phyloP scores from a whole-genome alignment of 1,140 invertebrate species.

The Arctopsyche grandis region DNA sequence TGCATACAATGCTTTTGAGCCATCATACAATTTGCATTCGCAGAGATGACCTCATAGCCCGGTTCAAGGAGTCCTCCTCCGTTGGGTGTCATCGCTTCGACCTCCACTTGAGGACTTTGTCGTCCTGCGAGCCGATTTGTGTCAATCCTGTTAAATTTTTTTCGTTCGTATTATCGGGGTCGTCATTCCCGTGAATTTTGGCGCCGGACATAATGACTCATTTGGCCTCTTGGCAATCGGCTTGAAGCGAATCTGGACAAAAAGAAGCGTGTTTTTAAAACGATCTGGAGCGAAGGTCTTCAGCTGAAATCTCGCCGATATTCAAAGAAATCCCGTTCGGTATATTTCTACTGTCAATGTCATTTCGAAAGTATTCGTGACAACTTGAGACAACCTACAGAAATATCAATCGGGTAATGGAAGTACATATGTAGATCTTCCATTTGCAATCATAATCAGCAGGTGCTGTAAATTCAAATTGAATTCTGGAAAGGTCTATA shows the following conservation, averaged over 20 bases:
- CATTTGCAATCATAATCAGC: too few relatives aligned
- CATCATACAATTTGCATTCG: background rate
- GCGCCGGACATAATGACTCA: background rate
- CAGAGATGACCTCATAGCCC: background rate
- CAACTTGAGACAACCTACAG: too few relatives aligned
- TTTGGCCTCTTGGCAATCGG: background rate
- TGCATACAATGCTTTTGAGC: too few relatives aligned
- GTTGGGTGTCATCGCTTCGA: background rate
- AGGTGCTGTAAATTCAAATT: too few relatives aligned
- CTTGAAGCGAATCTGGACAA: background rate
- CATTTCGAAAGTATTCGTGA: too few relatives aligned
- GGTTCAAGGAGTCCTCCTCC: background rate
- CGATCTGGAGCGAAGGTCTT: too few relatives aligned
- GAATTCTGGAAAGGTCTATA: too few relatives aligned
- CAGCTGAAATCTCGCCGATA: too few relatives aligned
- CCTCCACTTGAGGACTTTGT: background rate
- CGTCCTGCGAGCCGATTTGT: background rate
- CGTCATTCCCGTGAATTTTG: background rate
- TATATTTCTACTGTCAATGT: too few relatives aligned
- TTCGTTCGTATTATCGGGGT: background rate
- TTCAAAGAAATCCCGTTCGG: too few relatives aligned
- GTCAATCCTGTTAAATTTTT: background rate
- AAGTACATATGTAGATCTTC: too few relatives aligned
- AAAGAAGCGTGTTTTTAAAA: background rate
- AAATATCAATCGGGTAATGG: too few relatives aligned